Percentiles rank a stretch among this genome's conserved stretches.
phyloP scores from a whole-genome alignment of 2,797 vertebrate genomes.

The Scomberomorus guttatus region DNA sequence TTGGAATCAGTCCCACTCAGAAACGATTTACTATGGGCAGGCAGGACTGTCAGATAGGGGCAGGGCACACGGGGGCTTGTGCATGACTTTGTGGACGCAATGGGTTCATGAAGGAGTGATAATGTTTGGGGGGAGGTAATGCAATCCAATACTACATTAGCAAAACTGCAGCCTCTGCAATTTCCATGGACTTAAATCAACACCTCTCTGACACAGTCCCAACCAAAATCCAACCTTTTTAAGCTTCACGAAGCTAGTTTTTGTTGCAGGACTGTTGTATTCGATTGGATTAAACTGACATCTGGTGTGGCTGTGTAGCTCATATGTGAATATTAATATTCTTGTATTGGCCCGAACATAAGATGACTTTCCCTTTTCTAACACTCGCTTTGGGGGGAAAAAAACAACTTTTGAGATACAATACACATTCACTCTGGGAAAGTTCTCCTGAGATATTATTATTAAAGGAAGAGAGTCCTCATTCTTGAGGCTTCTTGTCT shows the following conservation, averaged over 20 bases:
- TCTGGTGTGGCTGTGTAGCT: background rate
- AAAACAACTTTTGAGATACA: no score
- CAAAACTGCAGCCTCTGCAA: background rate
- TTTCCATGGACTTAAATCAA: background rate
- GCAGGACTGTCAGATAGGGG: conserved; percentile 20
- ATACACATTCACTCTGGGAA: no score
- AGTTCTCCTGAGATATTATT: no score
- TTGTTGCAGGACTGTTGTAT: background rate
- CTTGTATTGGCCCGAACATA: no score
- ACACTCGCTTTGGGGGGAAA: no score
- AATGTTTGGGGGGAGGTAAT: background rate
- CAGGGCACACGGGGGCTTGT: conserved; percentile 1
- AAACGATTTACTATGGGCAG: conserved; percentile 42
- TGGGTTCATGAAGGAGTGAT: conserved; percentile 23
- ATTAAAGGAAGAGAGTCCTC: no score
- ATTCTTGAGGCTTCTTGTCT: no score
- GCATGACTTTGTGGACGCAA: conserved; percentile 40
- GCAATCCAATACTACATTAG: background rate
- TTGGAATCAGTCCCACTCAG: conserved; percentile 47
- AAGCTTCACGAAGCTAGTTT: background rate
- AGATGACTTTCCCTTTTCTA: no score
- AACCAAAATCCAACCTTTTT: background rate
- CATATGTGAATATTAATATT: background rate
- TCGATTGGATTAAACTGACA: background rate
- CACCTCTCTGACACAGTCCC: background rate